A percentile compares a stretch with the other conserved stretches of the same genome.
phyloP scores from a whole-genome alignment of 2,888 invertebrate species.

The Drosophila koepferae region DNA sequence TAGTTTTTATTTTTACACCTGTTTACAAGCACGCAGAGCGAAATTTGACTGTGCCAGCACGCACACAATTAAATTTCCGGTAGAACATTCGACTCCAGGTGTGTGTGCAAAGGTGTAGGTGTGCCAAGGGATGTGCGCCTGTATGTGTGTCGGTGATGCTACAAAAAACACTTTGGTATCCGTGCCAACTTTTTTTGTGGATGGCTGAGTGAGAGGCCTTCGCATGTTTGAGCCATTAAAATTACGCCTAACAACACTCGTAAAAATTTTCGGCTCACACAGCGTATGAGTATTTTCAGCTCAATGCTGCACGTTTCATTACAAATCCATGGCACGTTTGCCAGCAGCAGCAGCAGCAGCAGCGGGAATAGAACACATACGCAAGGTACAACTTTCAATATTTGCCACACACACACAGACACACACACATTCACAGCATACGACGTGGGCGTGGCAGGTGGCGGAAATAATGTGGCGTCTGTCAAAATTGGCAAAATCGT shows the following conservation, averaged over 20 bases:
- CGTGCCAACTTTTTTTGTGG: slow-evolving; percentile 39
- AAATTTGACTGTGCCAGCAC: slow-evolving; percentile 73
- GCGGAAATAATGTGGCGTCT: slow-evolving; percentile 76
- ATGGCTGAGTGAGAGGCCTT: slow-evolving; percentile 26
- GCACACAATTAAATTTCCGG: slow-evolving; percentile 80
- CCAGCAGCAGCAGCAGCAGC: slow-evolving; percentile 38
- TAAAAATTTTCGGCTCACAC: slow-evolving; percentile 68
- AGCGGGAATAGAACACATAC: slow-evolving; percentile 28
- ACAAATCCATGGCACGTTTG: slow-evolving; percentile 77
- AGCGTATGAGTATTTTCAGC: slow-evolving; percentile 70
- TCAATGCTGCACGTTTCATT: slow-evolving; percentile 71
- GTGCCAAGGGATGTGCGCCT: slow-evolving; percentile 1
- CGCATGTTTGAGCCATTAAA: slow-evolving; percentile 77
- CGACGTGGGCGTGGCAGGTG: slow-evolving; percentile 68
- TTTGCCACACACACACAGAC: slow-evolving; percentile 49
- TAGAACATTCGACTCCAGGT: slow-evolving; percentile 67
- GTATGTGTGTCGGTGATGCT: slow-evolving; percentile 16
- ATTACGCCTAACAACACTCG: slow-evolving; percentile 78
- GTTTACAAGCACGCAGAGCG: slow-evolving; percentile 64
- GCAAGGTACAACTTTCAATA: slow-evolving; percentile 66
- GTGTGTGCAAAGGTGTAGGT: slow-evolving; percentile 12
- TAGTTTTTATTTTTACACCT: slow-evolving; percentile 79
- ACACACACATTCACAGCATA: slow-evolving; percentile 18
- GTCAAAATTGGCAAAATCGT: slow-evolving; percentile 79
- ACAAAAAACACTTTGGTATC: slow-evolving; percentile 66